These are phyloP conservation scores for Eolophus roseicapilla DNA, from an alignment of 2,113 vertebrate genomes.

Conservation along the genomic window DNA sequence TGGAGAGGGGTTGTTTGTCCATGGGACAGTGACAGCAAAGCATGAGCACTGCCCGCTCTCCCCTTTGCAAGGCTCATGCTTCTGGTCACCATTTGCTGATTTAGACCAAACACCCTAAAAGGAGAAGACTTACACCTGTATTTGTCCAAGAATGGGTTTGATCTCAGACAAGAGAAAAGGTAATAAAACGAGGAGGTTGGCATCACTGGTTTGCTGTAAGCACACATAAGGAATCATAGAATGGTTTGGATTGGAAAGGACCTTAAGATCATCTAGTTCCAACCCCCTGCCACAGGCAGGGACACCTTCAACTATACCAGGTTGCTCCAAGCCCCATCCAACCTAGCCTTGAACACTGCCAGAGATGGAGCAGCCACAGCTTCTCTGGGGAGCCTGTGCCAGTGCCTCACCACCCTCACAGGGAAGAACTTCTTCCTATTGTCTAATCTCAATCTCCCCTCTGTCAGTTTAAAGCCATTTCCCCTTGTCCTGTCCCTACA, in stretches of 20 bases:
- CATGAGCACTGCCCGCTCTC: neutral
- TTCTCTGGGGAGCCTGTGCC: neutral
- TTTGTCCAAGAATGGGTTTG: neutral
- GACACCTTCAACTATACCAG: neutral
- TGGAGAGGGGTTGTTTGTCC: no score
- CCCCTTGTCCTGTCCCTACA: neutral
- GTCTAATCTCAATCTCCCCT: neutral
- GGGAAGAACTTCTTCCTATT: neutral
- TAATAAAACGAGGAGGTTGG: neutral
- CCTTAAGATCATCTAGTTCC: neutral
- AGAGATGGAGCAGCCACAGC: neutral
- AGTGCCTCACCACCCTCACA: neutral
- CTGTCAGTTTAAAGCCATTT: neutral
- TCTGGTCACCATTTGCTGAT: no score
- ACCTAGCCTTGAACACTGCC: neutral
- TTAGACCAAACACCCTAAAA: no score
- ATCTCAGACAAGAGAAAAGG: neutral
- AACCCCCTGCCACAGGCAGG: neutral
- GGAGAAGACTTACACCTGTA: neutral
- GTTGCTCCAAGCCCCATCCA: neutral
- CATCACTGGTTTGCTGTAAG: neutral
- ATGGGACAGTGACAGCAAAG: neutral
- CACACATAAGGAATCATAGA: neutral
- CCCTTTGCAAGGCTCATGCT: accelerated
- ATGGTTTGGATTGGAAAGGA: neutral